Conservation (phyloP, 2,113 vertebrate genomes). For the Passerina amoena region DNA sequence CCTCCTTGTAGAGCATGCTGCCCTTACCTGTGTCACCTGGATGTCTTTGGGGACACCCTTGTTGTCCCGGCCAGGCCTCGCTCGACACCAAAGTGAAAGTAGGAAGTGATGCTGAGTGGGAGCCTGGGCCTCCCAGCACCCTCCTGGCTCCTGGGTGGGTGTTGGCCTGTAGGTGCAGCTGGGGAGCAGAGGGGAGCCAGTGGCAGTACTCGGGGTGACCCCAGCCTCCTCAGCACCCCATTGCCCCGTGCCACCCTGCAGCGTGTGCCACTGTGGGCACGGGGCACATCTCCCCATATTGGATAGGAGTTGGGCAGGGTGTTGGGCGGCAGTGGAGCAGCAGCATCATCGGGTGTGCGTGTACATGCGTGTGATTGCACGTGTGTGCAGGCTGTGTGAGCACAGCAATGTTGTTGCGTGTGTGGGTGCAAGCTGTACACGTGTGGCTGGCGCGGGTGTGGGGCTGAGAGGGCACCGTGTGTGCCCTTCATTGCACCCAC, state of each 20-base stretch:
- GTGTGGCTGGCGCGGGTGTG: fast-evolving
- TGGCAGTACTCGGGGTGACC: not conserved
- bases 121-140: not conserved
- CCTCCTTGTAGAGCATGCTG: fast-evolving
- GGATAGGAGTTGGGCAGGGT: no score
- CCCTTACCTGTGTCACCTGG: not conserved
- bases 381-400: fast-evolving
- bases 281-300: not conserved
- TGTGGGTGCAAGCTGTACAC: not conserved
- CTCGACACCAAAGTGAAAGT: constrained; percentile 12
- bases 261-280: not conserved
- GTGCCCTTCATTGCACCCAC: not conserved
- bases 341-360: not conserved
- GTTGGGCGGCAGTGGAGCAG: not conserved
- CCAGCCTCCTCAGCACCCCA: not conserved
- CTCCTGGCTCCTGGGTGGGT: not conserved
- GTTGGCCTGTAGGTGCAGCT: not conserved
- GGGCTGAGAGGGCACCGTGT: not conserved
- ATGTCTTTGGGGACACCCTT: not conserved
- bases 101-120: constrained; percentile 37
- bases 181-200: no score
- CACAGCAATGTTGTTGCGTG: fast-evolving
- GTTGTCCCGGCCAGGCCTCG: not conserved
- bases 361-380: not conserved
- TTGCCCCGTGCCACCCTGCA: fast-evolving